Evolutionary conservation across 2,888 invertebrate species (phyloP), one percentile per base, ranked within the genome.

Genomic region (Sminthurinus aureus): DNA sequence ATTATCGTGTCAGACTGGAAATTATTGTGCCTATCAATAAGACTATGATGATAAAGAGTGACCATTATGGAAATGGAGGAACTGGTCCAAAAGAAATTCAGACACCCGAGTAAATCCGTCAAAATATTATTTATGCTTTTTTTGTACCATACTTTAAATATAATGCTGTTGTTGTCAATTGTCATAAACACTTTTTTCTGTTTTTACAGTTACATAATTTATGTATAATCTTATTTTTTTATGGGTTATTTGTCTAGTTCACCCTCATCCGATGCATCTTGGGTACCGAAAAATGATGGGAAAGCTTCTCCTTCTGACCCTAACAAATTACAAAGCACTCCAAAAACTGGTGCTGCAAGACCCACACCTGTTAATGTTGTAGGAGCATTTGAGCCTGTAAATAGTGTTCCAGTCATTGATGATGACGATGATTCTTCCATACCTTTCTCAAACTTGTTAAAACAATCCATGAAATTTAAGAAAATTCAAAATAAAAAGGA

Each of bases 1-100:
- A 95, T 11, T 98, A 97, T 90, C 93, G 98, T 87, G 97, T 97
- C 0, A 96, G 97, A 91, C 95, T 98, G 94, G 95, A 96, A 2
- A 95, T 98, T 88, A 94, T 96, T 22, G 96, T 97, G 83, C 92
- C 93, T 71, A 93, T 93, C 79, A 93, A 93, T 88, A 93, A 93
- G 88, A 87, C 86, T 12, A 95, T 96, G 66, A 95, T 96, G 94
- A 92, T 97, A 26, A 96, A 97, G 90, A 96, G 96, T 90, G 96
- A 97, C 91, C 96, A 98, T 91, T 98, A 86, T 84, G 86, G 85
- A 15, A 83, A 71, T 58, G 75, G 76, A 15, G 75, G 64, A 8
- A 71, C n/a, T 15, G 82, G 76, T 50, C 78, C 71, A 0, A 84
- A 83, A 77, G 81, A 80, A 38, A 66, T 82, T 20, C 84, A 81